Conservation (phyloP, 2,797 vertebrate genomes). For the Artibeus lituratus region DNA sequence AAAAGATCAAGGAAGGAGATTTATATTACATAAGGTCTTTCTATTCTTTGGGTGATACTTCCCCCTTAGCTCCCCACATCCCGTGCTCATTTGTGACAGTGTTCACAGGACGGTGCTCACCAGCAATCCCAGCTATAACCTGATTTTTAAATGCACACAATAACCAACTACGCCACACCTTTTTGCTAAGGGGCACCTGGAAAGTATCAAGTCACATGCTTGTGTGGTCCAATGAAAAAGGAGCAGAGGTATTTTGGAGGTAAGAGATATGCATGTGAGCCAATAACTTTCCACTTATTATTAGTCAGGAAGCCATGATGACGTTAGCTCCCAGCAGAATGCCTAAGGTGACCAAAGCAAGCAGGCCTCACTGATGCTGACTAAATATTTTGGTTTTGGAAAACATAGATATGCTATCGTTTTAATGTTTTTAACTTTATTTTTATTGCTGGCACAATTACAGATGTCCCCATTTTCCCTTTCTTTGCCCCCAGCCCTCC, state of each 20-base stretch:
- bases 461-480: not conserved
- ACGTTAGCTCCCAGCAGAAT: not conserved
- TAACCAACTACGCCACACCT: not conserved
- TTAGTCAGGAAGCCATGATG: not conserved
- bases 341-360: not conserved
- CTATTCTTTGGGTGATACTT: not conserved
- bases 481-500: not conserved
- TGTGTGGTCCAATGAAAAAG: not conserved
- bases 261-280: not conserved
- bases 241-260: not conserved
- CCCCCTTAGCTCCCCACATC: not conserved
- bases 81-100: not conserved
- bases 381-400: not conserved
- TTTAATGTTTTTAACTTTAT: not conserved
- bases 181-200: not conserved
- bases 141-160: not conserved
- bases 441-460: not conserved
- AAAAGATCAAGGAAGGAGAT: constrained; percentile 19
- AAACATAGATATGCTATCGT: not conserved
- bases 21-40: not conserved
- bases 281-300: not conserved
- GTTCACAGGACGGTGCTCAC: not conserved
- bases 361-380: not conserved
- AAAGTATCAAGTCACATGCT: not conserved
- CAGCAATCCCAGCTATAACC: not conserved